Conservation (phyloP, 2,888 invertebrate genomes). For the Sinelater perroti region DNA sequence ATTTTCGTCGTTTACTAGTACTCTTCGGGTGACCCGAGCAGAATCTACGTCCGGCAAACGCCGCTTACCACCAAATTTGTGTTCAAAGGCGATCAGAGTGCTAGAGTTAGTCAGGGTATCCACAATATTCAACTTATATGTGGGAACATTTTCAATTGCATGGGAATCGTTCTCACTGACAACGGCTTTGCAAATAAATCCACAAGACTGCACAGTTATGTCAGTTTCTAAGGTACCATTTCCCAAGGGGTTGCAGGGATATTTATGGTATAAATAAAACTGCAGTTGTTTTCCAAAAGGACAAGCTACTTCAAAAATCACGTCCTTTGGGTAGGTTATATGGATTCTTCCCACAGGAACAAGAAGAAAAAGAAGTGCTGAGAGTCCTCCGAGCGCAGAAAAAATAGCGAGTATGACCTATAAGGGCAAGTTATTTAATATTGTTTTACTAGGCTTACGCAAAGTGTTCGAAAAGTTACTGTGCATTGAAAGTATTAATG, state of each 20-base stretch:
- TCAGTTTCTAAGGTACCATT: constrained; percentile 56
- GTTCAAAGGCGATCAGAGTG: constrained; percentile 52
- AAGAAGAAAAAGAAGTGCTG: constrained; percentile 72
- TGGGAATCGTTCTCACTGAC: constrained; percentile 61
- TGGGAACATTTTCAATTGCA: constrained; percentile 62
- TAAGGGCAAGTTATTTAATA: too few relatives aligned
- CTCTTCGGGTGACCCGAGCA: constrained; percentile 64
- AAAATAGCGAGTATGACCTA: constrained; percentile 75
- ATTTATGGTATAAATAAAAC: constrained; percentile 61
- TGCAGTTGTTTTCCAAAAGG: constrained; percentile 45
- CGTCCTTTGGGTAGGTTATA: constrained; percentile 69
- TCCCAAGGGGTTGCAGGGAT: constrained; percentile 63
- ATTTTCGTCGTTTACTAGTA: constrained; percentile 66
- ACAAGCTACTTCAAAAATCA: constrained; percentile 69
- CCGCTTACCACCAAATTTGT: too few relatives aligned
- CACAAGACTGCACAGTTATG: constrained; percentile 65
- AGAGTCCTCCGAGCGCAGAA: constrained; percentile 72
- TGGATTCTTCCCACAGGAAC: constrained; percentile 78
- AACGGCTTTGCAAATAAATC: constrained; percentile 67
- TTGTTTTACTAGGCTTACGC: too few relatives aligned
- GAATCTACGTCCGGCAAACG: constrained; percentile 43
- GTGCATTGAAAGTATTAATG: too few relatives aligned
- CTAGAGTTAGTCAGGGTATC: constrained; percentile 59
- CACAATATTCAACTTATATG: constrained; percentile 61
- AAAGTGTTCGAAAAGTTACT: too few relatives aligned